A percentile compares a stretch with the other conserved stretches of the same genome.
Evolutionary conservation across 2,113 vertebrate genomes (phyloP).

Genomic region (Asarcornis scutulata): DNA sequence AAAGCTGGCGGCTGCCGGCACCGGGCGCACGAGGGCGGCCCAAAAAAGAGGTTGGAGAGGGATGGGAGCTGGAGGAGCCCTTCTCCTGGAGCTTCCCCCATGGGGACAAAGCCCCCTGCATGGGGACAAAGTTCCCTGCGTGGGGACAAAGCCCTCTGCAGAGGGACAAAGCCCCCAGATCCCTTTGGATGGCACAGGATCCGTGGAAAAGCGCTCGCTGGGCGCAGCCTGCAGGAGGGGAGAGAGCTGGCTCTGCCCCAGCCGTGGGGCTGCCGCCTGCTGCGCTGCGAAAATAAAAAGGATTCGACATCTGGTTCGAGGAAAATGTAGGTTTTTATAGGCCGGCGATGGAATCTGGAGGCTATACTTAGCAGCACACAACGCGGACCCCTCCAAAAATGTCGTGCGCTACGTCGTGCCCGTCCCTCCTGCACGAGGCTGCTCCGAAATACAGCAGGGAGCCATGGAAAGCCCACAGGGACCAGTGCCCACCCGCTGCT

Average conservation of each 20-base stretch:
- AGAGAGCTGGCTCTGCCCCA: neutral
- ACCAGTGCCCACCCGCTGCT: neutral
- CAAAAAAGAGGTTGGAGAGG: neutral
- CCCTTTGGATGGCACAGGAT: fast-evolving
- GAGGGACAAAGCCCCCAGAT: neutral
- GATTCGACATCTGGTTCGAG: neutral
- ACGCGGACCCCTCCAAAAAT: neutral
- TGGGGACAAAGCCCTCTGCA: no score
- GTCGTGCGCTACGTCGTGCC: neutral
- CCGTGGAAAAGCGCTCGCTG: neutral
- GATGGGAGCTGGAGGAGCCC: neutral
- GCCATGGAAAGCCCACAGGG: fast-evolving
- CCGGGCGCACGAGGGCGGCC: neutral
- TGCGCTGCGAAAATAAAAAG: fast-evolving
- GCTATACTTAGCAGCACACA: neutral
- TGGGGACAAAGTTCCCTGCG: fast-evolving
- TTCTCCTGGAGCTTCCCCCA: neutral
- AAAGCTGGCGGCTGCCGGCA: neutral
- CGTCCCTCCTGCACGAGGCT: neutral
- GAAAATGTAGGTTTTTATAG: neutral
- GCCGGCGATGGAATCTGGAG: neutral
- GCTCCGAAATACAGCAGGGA: neutral
- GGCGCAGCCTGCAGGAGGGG: neutral
- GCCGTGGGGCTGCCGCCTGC: neutral
- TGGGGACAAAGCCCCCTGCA: neutral